Conservation (phyloP, 2,888 invertebrate genomes). For the Trichacis sp. region DNA sequence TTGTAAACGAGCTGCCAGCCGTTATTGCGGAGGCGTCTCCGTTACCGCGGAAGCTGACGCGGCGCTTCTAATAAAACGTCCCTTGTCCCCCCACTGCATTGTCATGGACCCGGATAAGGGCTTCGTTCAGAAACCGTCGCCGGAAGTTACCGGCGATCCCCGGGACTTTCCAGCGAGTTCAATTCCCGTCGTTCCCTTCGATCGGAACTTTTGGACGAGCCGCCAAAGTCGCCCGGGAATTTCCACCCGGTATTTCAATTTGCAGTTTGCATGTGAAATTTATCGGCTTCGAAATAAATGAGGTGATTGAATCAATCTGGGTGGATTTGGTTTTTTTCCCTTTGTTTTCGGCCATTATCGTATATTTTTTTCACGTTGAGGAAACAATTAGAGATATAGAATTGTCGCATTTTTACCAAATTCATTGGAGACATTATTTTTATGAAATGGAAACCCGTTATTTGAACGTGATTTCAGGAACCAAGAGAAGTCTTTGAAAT, state of each 20-base stretch:
- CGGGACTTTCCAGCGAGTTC: conserved; percentile 14
- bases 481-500: too few relatives aligned
- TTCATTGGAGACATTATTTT: too few relatives aligned
- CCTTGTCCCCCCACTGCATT: conserved; percentile 41
- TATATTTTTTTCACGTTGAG: too few relatives aligned
- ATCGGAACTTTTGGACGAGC: conserved; percentile 15
- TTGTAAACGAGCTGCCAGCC: conserved; percentile 67
- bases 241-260: conserved; percentile 21
- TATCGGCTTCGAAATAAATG: neutral
- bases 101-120: conserved; percentile 36
- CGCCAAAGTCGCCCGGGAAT: conserved; percentile 13
- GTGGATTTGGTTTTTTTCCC: neutral
- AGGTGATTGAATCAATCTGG: neutral
- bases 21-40: conserved; percentile 64
- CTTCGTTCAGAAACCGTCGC: conserved; percentile 5
- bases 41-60: conserved; percentile 63
- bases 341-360: conserved; percentile 1
- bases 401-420: too few relatives aligned
- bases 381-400: too few relatives aligned
- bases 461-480: too few relatives aligned
- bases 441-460: too few relatives aligned
- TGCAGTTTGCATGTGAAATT: conserved; percentile 13
- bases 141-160: conserved; percentile 28
- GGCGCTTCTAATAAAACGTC: conserved; percentile 66
- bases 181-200: conserved; percentile 15